Evolutionary conservation across 2,113 vertebrate species (phyloP), one percentile per base, ranked within the genome.

Genomic region (Pelodiscus sinensis): DNA sequence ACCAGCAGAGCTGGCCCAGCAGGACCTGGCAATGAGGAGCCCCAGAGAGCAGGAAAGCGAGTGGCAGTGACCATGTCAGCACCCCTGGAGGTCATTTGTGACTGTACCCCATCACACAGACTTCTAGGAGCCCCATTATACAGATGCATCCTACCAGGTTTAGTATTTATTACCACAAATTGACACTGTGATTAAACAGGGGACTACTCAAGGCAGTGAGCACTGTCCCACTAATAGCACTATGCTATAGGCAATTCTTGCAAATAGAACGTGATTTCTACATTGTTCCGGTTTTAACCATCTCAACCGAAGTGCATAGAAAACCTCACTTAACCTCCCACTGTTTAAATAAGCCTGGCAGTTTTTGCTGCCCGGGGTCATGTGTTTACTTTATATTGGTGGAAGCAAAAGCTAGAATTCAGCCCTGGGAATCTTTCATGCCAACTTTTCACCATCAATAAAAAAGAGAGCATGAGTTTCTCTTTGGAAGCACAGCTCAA

Each of bases 401-500:
- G n/a, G 15, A 50, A 65, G 25, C 38, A 58, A 31, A 29, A 78
- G 62, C 50, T 71, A 55, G 65, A 71, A 84, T 71, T 84, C 55
- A 73, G n/a, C 79, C 27, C 58, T 19, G 35, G 21, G 9, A 38
- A 9, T 51, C 81, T 51, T 38, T 44, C 44, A 44, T 44, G 13
- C 18, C 60, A 25, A 35, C 29, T 52, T 81, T 84, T 68, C 22
- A 54, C 50, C 51, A 65, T 19, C 21, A 27, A 12, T 38, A 25
- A 21, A 82, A n/a, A n/a, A 13, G 83, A 80, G 85, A 77, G 15
- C 19, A 4, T 16, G 22, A 9, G 0, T 55, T 94, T 92, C 77
- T 22, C n/a, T 88, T 82, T 0, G 0, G 71, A 78, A 86, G 71
- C 31, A n/a, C 25, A 31, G 52, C 27, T 83, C 0, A 0, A 19